Evolutionary conservation across 1,140 invertebrate genomes (phyloP).

Genomic region (Megathymus violae): DNA sequence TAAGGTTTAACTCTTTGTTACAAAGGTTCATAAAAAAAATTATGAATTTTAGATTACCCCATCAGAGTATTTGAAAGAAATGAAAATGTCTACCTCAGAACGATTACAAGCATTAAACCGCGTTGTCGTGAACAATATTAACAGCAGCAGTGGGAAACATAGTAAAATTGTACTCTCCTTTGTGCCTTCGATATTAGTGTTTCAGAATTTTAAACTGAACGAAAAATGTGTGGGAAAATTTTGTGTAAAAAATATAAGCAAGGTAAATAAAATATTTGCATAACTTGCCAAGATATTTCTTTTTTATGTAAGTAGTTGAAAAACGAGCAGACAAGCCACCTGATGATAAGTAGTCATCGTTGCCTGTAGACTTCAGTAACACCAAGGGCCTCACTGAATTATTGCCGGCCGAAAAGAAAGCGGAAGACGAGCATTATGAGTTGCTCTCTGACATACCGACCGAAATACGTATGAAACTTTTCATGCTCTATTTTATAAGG

Average conservation of each 20-base stretch:
- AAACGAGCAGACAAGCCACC: no score
- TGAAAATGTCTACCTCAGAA: slow-evolving; percentile 63
- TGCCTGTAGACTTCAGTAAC: no score
- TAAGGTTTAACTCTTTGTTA: neutral
- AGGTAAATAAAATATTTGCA: slow-evolving; percentile 47
- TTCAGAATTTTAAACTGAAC: slow-evolving; percentile 74
- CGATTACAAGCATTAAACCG: slow-evolving; percentile 58
- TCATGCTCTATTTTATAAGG: no score
- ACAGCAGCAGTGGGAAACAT: slow-evolving; percentile 40
- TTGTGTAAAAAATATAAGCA: slow-evolving; percentile 72
- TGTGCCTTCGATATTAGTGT: slow-evolving; percentile 63
- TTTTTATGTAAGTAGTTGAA: no score
- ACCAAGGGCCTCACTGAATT: no score
- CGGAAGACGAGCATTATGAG: no score
- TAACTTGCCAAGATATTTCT: no score
- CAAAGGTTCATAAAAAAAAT: neutral
- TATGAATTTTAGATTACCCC: slow-evolving; percentile 62
- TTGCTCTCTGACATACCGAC: no score
- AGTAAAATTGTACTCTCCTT: slow-evolving; percentile 58
- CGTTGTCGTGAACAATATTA: slow-evolving; percentile 60
- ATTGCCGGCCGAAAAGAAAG: no score
- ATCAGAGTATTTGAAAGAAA: slow-evolving; percentile 69
- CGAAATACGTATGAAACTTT: no score
- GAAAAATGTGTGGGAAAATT: slow-evolving; percentile 71
- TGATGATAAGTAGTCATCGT: no score